These are phyloP conservation scores for Drosophila novamexicana DNA, from an alignment of 1,140 invertebrate genomes.

Conservation along the genomic window DNA sequence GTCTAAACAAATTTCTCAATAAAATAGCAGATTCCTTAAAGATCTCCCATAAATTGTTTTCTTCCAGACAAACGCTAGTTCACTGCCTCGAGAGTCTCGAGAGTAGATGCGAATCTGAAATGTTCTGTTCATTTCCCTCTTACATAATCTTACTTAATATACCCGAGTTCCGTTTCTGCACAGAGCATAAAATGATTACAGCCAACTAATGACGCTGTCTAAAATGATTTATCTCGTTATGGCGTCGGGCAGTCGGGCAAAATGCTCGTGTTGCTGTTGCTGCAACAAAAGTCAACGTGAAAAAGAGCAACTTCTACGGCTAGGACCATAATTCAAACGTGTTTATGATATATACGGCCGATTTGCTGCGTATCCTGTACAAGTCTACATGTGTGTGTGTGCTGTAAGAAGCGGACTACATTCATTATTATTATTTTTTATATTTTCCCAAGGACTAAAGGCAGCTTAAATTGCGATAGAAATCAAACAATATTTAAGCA, in stretches of 20 bases:
- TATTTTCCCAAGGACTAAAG: neutral
- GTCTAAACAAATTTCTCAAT: too few relatives aligned
- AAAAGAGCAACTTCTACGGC: constrained; percentile 53
- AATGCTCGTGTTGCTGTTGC: constrained; percentile 22
- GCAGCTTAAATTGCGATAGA: constrained; percentile 45
- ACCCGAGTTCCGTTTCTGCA: neutral
- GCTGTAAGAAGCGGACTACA: neutral
- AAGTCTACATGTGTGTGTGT: neutral
- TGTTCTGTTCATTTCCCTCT: neutral
- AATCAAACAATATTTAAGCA: constrained; percentile 34
- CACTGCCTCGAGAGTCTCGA: too few relatives aligned
- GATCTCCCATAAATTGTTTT: too few relatives aligned
- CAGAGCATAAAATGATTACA: constrained; percentile 68
- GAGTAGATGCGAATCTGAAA: too few relatives aligned
- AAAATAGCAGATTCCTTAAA: too few relatives aligned
- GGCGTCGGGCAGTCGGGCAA: constrained; percentile 49
- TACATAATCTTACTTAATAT: neutral
- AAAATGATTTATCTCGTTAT: constrained; percentile 83
- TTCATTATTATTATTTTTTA: neutral
- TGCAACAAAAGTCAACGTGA: constrained; percentile 66
- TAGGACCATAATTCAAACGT: constrained; percentile 73
- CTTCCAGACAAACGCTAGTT: too few relatives aligned
- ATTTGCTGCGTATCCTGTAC: constrained; percentile 41
- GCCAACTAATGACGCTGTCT: constrained; percentile 83
- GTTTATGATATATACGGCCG: constrained; percentile 72